A percentile compares a stretch with the other conserved stretches of the same genome.
Evolutionary conservation across 2,888 invertebrate species (phyloP).

Genomic region (Griposia aprilina): DNA sequence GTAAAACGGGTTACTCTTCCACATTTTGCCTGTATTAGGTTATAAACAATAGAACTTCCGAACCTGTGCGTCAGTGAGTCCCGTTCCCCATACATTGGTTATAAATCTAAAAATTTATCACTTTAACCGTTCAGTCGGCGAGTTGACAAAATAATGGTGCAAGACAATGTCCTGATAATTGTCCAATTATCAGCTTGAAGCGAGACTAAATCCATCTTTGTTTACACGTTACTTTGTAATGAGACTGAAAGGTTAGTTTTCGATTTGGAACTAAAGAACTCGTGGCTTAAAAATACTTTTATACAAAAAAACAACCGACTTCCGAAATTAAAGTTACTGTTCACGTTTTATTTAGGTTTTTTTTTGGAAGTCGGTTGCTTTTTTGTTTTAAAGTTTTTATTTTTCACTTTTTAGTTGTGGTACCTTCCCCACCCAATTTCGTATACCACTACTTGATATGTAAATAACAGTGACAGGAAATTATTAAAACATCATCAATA

Average conservation of each 20-base stretch:
- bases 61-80: conserved; percentile 67
- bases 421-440: too few relatives aligned
- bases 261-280: neutral
- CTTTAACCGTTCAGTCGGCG: conserved; percentile 78
- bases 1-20: conserved; percentile 39
- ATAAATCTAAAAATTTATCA: conserved; percentile 84
- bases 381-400: too few relatives aligned
- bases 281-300: neutral
- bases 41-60: conserved; percentile 62
- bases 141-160: conserved; percentile 84
- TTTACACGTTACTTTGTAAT: conserved; percentile 49
- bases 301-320: too few relatives aligned
- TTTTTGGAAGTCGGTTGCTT: too few relatives aligned
- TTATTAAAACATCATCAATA: too few relatives aligned
- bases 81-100: conserved; percentile 71
- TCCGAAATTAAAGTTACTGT: too few relatives aligned
- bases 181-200: conserved; percentile 76
- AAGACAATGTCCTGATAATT: conserved; percentile 80
- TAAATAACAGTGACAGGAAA: too few relatives aligned
- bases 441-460: too few relatives aligned
- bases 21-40: conserved; percentile 28
- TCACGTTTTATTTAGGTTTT: too few relatives aligned
- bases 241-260: conserved; percentile 14
- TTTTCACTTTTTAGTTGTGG: too few relatives aligned
- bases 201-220: conserved; percentile 72